Percentiles rank a stretch among this genome's conserved stretches.
These are phyloP conservation scores for Poeciliopsis occidentalis DNA, from an alignment of 2,113 vertebrate genomes.

Conservation along the genomic window DNA sequence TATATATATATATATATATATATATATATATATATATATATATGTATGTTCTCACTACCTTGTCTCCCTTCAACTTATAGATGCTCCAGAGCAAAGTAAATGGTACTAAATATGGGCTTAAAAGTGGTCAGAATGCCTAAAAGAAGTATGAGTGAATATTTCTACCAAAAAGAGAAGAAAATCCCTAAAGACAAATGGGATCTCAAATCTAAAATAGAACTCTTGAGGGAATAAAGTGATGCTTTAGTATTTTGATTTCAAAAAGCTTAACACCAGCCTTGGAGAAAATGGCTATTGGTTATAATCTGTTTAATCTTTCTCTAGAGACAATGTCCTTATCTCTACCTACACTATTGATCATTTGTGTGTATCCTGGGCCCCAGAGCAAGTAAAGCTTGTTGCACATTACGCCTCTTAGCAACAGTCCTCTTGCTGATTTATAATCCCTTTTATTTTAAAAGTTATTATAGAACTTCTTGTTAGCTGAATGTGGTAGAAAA, in stretches of 20 bases:
- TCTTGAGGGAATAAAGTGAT: constrained; percentile 18
- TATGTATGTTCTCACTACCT: background rate
- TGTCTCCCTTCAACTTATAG: background rate
- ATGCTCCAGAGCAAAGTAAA: background rate
- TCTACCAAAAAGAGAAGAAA: background rate
- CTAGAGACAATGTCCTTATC: constrained; percentile 54
- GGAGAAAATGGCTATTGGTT: constrained; percentile 18
- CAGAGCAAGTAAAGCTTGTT: constrained; percentile 45
- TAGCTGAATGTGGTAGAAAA: too few species aligned
- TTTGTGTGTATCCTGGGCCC: constrained; percentile 18
- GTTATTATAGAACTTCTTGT: too few species aligned
- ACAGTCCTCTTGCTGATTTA: too few species aligned
- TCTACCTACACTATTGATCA: constrained; percentile 38
- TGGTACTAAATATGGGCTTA: too few species aligned
- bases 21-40: too few species aligned
- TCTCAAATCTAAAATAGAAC: constrained; percentile 32
- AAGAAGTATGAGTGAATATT: background rate
- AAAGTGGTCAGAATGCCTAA: too few species aligned
- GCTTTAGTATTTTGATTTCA: constrained; percentile 34
- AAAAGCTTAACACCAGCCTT: constrained; percentile 30
- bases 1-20: too few species aligned
- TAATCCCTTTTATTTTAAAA: too few species aligned
- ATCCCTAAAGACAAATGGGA: constrained; percentile 31
- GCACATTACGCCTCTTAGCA: constrained; percentile 49
- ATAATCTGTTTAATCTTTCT: constrained; percentile 68